phyloP scores from a whole-genome alignment of 2,888 invertebrate genomes.

The Eupeodes latifasciatus region DNA sequence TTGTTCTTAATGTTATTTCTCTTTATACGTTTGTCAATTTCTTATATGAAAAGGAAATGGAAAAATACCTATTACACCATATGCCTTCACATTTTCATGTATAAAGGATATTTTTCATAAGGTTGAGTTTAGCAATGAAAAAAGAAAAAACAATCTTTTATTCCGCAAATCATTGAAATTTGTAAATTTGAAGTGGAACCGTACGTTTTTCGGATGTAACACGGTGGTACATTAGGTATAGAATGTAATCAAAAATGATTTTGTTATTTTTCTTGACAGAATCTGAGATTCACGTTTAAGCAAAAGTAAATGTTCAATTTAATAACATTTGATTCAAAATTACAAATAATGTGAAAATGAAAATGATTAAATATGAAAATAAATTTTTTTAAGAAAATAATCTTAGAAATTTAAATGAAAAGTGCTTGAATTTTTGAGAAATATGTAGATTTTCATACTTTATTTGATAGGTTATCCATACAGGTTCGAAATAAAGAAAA shows the following conservation, averaged over 20 bases:
- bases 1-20: constrained; percentile 10
- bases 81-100: background rate
- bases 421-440: too few species aligned
- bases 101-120: background rate
- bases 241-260: constrained; percentile 7
- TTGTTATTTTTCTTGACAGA: background rate
- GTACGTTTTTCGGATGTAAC: background rate
- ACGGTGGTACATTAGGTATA: background rate
- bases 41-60: constrained; percentile 1
- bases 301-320: background rate
- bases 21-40: constrained; percentile 7
- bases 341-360: background rate
- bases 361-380: too few species aligned
- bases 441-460: too few species aligned
- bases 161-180: background rate
- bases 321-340: background rate
- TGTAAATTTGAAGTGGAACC: background rate
- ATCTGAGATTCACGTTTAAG: background rate
- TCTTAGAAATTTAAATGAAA: background rate
- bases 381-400: background rate
- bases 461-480: too few species aligned
- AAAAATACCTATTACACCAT: background rate
- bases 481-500: too few species aligned
- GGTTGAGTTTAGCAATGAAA: background rate
- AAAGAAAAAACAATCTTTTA: background rate